Percentiles rank a stretch among this genome's conserved stretches.
These are phyloP conservation scores for Rugalucina vietnamica DNA, from an alignment of 2,888 invertebrate species.

Conservation along the genomic window DNA sequence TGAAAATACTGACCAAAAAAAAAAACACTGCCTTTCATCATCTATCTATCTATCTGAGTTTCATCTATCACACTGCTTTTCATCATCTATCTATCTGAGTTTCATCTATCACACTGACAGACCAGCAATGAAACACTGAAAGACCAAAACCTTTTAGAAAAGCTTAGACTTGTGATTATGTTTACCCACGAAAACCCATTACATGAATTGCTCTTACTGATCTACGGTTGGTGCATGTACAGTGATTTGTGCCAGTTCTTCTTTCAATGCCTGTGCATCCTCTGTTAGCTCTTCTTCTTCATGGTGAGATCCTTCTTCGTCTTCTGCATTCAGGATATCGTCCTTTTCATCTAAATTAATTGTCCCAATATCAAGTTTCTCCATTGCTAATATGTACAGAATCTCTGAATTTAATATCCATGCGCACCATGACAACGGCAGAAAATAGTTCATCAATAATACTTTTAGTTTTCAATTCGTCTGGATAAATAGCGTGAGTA, in stretches of 20 bases:
- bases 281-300: constrained; percentile 67
- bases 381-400: constrained; percentile 28
- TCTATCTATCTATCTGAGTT: no score
- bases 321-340: constrained; percentile 57
- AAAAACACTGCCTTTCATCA: no score
- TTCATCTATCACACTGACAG: no score
- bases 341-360: constrained; percentile 48
- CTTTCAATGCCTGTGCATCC: constrained; percentile 77
- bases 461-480: no score
- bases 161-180: no score
- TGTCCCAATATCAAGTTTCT: not conserved
- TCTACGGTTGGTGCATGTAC: constrained; percentile 77
- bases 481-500: no score
- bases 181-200: constrained; percentile 40
- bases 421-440: constrained; percentile 71
- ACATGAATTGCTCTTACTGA: constrained; percentile 51
- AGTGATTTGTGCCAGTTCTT: constrained; percentile 79
- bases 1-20: no score
- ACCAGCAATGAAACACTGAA: no score
- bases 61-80: no score
- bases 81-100: no score
- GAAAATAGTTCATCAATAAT: constrained; percentile 60
- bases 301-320: constrained; percentile 59
- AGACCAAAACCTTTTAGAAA: no score
- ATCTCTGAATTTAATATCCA: constrained; percentile 63